Conservation (phyloP, 2,797 vertebrate species). For the Mormyrops boulengeri region DNA sequence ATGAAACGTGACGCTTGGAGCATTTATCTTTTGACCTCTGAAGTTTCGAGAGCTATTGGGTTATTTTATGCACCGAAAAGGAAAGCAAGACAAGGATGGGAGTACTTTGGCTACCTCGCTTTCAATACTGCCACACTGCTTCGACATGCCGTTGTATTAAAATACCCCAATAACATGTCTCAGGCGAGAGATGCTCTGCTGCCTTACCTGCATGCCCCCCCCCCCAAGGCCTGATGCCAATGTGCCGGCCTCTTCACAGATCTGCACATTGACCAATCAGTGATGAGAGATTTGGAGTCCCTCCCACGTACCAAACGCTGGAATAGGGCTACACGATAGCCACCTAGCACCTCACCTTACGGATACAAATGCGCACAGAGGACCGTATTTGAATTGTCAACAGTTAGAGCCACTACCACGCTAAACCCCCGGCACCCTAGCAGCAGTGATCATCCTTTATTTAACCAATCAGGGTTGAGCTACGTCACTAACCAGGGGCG, state of each 20-base stretch:
- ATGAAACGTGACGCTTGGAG: slow-evolving; percentile 3
- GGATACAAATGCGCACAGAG: not conserved
- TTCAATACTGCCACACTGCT: not conserved
- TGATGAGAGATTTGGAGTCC: not conserved
- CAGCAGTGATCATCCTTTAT: not conserved
- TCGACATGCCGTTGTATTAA: slow-evolving; percentile 27
- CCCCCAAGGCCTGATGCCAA: not conserved
- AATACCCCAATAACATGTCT: slow-evolving; percentile 68
- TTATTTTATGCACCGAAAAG: slow-evolving; percentile 44
- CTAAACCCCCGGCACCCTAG: not conserved
- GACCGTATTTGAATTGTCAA: slow-evolving; percentile 1
- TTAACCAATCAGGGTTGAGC: not conserved
- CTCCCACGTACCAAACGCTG: not conserved
- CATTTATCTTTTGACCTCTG: slow-evolving; percentile 66
- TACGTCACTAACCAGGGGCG: not conserved
- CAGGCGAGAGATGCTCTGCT: slow-evolving; percentile 47
- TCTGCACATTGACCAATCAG: slow-evolving; percentile 16
- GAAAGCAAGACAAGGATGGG: slow-evolving; percentile 38
- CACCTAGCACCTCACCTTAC: not conserved
- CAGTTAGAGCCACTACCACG: not conserved
- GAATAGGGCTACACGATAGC: not conserved
- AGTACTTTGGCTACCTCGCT: slow-evolving; percentile 24
- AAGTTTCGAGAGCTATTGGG: slow-evolving; percentile 72
- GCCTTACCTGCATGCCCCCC: slow-evolving; percentile 50
- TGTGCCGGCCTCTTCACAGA: not conserved